Evolutionary conservation across 1,140 invertebrate species (phyloP).

Genomic region (Calliopsis andreniformis): DNA sequence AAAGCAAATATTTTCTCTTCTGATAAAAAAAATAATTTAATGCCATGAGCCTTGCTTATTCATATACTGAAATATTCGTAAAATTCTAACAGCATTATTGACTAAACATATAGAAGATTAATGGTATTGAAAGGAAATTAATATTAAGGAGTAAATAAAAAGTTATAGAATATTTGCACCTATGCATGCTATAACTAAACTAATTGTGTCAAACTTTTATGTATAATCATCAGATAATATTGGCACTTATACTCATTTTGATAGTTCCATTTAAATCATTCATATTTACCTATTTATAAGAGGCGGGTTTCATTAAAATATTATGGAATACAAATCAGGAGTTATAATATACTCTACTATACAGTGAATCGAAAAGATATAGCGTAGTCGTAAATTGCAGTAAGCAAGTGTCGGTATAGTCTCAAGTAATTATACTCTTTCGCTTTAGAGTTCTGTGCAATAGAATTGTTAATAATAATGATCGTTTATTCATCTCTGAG

Average conservation of each 20-base stretch:
- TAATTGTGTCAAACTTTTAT: background rate
- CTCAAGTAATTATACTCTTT: no score
- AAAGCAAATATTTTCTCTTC: background rate
- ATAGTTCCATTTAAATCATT: background rate
- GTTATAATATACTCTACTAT: no score
- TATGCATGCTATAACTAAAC: background rate
- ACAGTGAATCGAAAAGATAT: no score
- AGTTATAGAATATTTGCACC: background rate
- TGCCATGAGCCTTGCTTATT: background rate
- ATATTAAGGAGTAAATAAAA: background rate
- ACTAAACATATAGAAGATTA: background rate
- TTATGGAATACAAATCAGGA: background rate
- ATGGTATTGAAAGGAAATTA: background rate
- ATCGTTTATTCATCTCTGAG: no score
- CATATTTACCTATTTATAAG: background rate
- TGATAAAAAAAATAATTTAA: background rate
- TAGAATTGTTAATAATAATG: no score
- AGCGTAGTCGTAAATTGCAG: no score
- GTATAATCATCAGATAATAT: background rate
- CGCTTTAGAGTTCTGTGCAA: no score
- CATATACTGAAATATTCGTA: background rate
- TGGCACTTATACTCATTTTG: constrained; percentile 25
- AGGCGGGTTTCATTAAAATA: background rate
- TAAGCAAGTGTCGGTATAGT: no score
- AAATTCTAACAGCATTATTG: background rate